Conservation (phyloP, 2,797 vertebrate species). For the Aplochiton taeniatus region DNA sequence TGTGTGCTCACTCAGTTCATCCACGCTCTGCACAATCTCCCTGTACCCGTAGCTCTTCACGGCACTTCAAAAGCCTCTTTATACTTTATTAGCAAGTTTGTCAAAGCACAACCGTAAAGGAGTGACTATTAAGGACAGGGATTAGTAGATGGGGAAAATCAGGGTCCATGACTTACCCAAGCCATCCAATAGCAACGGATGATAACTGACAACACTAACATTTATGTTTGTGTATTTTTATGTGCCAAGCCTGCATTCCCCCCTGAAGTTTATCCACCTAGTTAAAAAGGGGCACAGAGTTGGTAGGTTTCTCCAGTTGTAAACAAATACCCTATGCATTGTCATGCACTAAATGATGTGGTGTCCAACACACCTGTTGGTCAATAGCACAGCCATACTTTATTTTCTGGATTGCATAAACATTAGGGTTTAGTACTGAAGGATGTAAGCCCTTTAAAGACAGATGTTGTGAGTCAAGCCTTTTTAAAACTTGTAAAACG, state of each 20-base stretch:
- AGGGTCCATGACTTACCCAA: background rate
- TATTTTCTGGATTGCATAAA: background rate
- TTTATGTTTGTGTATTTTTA: conserved; percentile 9
- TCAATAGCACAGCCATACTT: background rate
- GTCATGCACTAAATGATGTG: no score
- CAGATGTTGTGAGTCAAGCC: background rate
- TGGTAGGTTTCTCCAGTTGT: background rate
- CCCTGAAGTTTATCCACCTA: conserved; percentile 2
- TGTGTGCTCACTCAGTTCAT: no score
- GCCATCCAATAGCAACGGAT: conserved; percentile 16
- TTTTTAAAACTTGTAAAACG: conserved; percentile 11
- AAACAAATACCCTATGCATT: background rate
- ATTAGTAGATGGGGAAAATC: background rate
- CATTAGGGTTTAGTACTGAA: background rate
- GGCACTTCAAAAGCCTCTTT: conserved; percentile 43
- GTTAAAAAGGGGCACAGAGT: conserved; percentile 3
- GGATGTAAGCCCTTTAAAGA: background rate
- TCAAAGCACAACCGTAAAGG: conserved; percentile 21
- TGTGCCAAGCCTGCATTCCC: conserved; percentile 43
- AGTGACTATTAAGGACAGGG: background rate
- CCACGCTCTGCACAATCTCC: no score
- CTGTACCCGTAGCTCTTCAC: conserved; percentile 26
- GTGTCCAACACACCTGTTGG: background rate
- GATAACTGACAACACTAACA: background rate
- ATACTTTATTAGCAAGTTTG: conserved; percentile 19